These are phyloP conservation scores for Strongylocentrotus purpuratus DNA, from an alignment of 35 echinoderm and acorn worm genomes.

Conservation along the genomic window DNA sequence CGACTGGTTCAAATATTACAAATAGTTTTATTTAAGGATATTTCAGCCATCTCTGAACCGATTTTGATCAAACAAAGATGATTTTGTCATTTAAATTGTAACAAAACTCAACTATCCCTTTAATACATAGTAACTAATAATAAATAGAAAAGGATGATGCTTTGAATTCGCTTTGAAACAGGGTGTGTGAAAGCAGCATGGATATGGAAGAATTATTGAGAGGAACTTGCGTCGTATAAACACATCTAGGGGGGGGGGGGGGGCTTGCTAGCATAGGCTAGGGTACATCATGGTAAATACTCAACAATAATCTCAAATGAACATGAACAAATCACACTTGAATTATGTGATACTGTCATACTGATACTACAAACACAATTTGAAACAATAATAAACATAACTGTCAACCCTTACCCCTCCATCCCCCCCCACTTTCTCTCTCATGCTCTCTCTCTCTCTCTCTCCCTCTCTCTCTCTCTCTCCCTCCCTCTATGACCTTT, in stretches of 20 bases:
- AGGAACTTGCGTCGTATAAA: neutral
- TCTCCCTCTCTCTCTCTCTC: no score
- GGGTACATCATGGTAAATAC: neutral
- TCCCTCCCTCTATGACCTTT: neutral
- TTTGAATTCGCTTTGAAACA: neutral
- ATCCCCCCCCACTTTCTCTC: neutral
- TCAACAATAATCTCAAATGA: neutral
- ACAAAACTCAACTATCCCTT: no score
- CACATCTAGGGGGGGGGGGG: no score
- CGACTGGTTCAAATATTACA: no score
- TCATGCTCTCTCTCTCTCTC: no score
- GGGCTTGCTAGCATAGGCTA: neutral
- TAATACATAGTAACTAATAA: no score
- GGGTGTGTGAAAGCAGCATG: neutral
- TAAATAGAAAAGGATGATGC: neutral
- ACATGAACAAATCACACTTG: neutral
- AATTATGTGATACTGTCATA: neutral
- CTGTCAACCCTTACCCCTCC: neutral
- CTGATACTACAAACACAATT: neutral
- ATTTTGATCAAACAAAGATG: no score
- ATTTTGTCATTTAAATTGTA: no score
- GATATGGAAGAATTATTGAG: constrained; percentile 29
- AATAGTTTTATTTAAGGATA: no score
- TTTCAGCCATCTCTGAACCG: no score
- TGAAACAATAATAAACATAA: neutral